A percentile compares a stretch with the other conserved stretches of the same genome.
These are phyloP conservation scores for Drosophila sp. DNA, from an alignment of 1,140 invertebrate species.

Conservation along the genomic window DNA sequence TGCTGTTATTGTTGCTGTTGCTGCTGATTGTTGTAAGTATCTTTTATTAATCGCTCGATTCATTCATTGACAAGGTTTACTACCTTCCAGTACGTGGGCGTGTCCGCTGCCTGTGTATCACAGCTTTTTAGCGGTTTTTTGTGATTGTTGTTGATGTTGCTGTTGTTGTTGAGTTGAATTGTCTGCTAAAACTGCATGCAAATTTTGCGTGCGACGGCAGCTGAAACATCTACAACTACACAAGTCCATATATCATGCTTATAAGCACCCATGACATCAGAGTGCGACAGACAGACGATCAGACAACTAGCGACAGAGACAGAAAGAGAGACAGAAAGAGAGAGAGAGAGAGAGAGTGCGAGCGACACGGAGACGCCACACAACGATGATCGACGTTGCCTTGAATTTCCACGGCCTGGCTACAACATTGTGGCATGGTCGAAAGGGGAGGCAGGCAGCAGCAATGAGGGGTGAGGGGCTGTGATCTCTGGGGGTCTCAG, in stretches of 20 bases:
- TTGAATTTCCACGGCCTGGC: slow-evolving; percentile 47
- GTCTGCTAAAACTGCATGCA: slow-evolving; percentile 56
- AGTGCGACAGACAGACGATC: slow-evolving; percentile 24
- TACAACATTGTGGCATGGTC: slow-evolving; percentile 1
- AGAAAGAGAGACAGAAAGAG: slow-evolving; percentile 1
- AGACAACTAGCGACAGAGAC: neutral
- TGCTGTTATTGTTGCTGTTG: slow-evolving; percentile 7
- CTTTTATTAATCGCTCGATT: slow-evolving; percentile 43
- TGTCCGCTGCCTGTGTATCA: slow-evolving; percentile 21
- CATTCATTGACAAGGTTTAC: slow-evolving; percentile 51
- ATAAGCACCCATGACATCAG: slow-evolving; percentile 54
- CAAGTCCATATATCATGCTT: slow-evolving; percentile 50
- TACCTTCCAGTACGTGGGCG: slow-evolving; percentile 29
- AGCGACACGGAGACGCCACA: slow-evolving; percentile 22
- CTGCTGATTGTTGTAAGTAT: slow-evolving; percentile 16
- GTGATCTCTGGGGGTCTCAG: slow-evolving; percentile 34
- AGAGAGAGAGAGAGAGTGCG: neutral
- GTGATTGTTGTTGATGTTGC: slow-evolving; percentile 3
- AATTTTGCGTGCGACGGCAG: slow-evolving; percentile 54
- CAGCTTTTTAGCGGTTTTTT: slow-evolving; percentile 28
- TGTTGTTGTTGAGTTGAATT: neutral
- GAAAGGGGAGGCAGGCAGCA: neutral
- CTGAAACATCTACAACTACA: slow-evolving; percentile 30
- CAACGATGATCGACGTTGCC: slow-evolving; percentile 47
- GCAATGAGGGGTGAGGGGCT: too few relatives aligned